These are phyloP conservation scores for Hermatobates lingyangjiaoensis DNA, from an alignment of 1,140 invertebrate genomes.

Conservation along the genomic window DNA sequence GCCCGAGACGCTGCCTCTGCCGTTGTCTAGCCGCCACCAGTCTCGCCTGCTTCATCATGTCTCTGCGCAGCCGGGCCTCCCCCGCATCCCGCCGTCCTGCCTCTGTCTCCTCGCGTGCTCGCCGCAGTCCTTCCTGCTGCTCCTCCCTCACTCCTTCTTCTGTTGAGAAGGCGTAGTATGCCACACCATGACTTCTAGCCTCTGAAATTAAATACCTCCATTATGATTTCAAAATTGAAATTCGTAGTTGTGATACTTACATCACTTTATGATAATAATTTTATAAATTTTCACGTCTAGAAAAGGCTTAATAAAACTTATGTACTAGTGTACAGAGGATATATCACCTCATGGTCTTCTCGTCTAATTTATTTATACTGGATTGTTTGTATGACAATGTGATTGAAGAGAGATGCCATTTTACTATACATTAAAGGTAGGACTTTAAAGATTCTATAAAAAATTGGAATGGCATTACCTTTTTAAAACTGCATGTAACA, in stretches of 20 bases:
- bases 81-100: slow-evolving; percentile 42
- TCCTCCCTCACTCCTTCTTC: slow-evolving; percentile 52
- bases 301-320: no score
- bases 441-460: no score
- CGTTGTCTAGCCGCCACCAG: slow-evolving; percentile 57
- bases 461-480: no score
- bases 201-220: slow-evolving; percentile 32
- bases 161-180: slow-evolving; percentile 71
- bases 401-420: no score
- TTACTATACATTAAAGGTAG: no score
- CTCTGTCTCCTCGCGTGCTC: slow-evolving; percentile 48
- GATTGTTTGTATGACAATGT: no score
- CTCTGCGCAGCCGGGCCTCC: slow-evolving; percentile 38
- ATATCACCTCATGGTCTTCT: no score
- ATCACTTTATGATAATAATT: no score
- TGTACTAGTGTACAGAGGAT: no score
- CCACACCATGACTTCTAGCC: slow-evolving; percentile 70
- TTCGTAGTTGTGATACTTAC: slow-evolving; percentile 21
- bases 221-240: not conserved
- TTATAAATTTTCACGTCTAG: no score
- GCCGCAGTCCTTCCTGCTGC: slow-evolving; percentile 55
- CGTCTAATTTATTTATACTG: no score
- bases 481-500: no score
- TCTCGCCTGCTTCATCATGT: slow-evolving; percentile 48
- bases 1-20: slow-evolving; percentile 50